These are phyloP conservation scores for Lasioglossum albipes DNA, from an alignment of 1,140 invertebrate species.

Conservation along the genomic window DNA sequence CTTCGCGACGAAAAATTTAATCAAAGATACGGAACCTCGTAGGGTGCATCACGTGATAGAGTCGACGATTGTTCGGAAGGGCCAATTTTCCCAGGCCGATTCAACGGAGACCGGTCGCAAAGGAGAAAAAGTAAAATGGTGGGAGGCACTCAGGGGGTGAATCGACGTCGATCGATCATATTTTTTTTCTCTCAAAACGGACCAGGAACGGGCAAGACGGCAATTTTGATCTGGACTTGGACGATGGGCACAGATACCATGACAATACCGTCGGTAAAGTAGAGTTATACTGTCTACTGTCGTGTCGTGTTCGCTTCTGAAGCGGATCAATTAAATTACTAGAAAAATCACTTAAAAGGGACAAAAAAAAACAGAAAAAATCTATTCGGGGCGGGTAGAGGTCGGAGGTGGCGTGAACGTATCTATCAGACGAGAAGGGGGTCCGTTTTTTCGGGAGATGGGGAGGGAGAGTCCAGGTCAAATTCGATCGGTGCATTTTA, in stretches of 20 bases:
- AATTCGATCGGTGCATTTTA: conserved; percentile 14
- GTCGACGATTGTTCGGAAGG: too few species aligned
- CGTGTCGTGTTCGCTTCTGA: conserved; percentile 2
- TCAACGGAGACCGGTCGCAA: too few species aligned
- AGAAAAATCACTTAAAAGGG: conserved; percentile 16
- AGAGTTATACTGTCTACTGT: conserved; percentile 6
- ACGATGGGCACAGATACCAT: conserved; percentile 43
- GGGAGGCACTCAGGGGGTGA: background rate
- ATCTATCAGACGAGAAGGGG: background rate
- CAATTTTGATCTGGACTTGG: conserved; percentile 39
- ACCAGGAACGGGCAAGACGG: conserved; percentile 4
- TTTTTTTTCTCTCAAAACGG: background rate
- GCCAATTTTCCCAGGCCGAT: too few species aligned
- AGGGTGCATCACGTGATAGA: too few species aligned
- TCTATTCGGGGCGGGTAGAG: too few species aligned
- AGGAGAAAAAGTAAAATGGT: too few species aligned
- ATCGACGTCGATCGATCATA: background rate
- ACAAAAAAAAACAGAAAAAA: background rate
- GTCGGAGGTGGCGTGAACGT: background rate
- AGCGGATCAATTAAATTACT: conserved; percentile 37
- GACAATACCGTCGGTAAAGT: conserved; percentile 37
- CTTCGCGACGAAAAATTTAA: too few species aligned
- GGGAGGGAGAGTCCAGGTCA: conserved; percentile 34
- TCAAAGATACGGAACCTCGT: too few species aligned
- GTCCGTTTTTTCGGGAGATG: too few species aligned